Evolutionary conservation across 2,888 invertebrate genomes (phyloP).

Genomic region (Itoplectis maculator): DNA sequence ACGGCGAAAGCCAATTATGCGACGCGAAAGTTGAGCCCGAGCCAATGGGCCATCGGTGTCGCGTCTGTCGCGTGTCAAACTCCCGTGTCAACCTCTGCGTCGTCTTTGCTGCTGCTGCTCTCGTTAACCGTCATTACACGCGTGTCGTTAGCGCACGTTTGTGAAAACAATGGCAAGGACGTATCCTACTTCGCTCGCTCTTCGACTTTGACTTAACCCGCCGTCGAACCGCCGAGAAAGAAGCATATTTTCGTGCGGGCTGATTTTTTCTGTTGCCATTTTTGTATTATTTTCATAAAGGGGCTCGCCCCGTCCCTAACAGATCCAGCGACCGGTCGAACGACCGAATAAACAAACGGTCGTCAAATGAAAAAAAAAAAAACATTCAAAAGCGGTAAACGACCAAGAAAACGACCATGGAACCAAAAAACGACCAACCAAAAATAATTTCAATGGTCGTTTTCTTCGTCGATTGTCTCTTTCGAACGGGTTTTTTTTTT

Average conservation of each 20-base stretch:
- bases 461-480: no score
- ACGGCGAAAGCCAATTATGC: conserved; percentile 48
- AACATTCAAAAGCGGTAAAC: no score
- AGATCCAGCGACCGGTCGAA: no score
- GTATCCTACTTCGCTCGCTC: conserved; percentile 29
- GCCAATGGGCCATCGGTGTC: conserved; percentile 56
- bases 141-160: conserved; percentile 58
- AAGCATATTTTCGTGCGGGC: background rate
- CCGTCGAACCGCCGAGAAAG: background rate
- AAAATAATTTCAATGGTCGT: no score
- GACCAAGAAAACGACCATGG: no score
- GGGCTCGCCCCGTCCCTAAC: no score
- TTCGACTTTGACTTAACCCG: background rate
- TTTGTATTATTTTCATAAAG: no score
- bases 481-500: no score
- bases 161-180: conserved; percentile 64
- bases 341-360: no score
- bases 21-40: conserved; percentile 36
- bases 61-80: conserved; percentile 29
- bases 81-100: conserved; percentile 1
- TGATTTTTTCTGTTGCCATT: no score
- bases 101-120: conserved; percentile 20
- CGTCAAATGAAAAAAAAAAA: no score
- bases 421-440: no score
- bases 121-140: conserved; percentile 49